phyloP scores from a whole-genome alignment of 2,888 invertebrate species.

The Tyria jacobaeae region DNA sequence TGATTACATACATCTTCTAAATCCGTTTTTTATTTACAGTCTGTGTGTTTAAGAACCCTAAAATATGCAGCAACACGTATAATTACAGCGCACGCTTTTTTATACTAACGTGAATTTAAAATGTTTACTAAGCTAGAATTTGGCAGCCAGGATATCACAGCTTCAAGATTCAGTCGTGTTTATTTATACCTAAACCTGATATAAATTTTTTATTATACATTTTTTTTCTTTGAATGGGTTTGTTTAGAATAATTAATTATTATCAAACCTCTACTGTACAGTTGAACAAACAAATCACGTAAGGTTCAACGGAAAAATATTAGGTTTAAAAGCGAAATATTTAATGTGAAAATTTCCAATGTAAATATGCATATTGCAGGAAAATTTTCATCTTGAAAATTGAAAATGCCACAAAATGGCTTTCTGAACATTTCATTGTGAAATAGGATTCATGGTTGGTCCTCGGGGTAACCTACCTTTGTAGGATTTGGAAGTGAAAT shows the following conservation, averaged over 20 bases:
- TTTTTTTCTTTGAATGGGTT: too few relatives aligned
- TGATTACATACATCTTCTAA: neutral
- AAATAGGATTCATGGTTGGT: neutral
- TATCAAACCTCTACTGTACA: neutral
- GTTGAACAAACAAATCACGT: neutral
- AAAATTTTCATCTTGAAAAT: conserved; percentile 6
- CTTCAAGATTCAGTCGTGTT: neutral
- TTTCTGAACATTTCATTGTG: neutral
- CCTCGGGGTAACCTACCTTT: neutral
- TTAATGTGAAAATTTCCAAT: neutral
- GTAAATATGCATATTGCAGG: neutral
- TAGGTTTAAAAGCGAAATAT: neutral
- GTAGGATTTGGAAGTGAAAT: neutral
- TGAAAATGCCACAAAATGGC: conserved; percentile 5
- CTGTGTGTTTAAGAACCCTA: conserved; percentile 5
- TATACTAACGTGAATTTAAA: neutral
- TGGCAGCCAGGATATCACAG: neutral
- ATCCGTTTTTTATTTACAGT: conserved; percentile 2
- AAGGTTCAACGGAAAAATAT: neutral
- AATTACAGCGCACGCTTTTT: neutral
- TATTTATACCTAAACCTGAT: neutral
- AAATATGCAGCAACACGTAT: conserved; percentile 11
- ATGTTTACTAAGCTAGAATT: neutral
- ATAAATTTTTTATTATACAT: neutral
- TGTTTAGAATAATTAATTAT: neutral